Evolutionary conservation across 2,888 invertebrate species (phyloP), one percentile per base, ranked within the genome.

Genomic region (Callinectes sapidus): DNA sequence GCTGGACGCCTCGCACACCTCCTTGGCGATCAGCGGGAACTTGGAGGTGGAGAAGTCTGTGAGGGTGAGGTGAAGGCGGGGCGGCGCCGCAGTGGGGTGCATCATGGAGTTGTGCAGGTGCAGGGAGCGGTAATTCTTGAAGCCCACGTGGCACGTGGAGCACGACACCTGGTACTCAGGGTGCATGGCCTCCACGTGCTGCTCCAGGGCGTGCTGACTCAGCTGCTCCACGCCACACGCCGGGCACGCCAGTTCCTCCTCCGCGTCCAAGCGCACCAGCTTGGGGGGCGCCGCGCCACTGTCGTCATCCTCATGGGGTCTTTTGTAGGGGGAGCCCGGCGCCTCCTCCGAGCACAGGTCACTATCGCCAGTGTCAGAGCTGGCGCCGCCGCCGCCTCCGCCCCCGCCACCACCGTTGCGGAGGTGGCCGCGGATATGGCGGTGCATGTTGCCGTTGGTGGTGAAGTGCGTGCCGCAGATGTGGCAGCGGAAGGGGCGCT

Each of bases 361-460:
- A 81, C 93, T 94, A 23, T 94, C 93, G 55, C 87, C 92, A 5
- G 92, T 93, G 87, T 92, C 94, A 0, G 94, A 93, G 10, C 94
- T 92, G 2, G 87, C 92, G n/a, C 91, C 92, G 28, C 71, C 71
- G 8, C 92, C 91, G 77, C 91, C 92, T 94, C 95, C 90, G 94
- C 95, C 95, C 95, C 95, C 91, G 94, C 95, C 95, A 95, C 95
- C 93, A 95, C 96, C 94, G 96, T 96, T 54, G 94, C 95, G 94
- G 94, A 96, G 96, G 95, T 97, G 97, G 2, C 97, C 97, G 93
- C 97, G 96, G 96, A 97, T 97, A 95, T 98, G 98, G 77, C 98
- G 96, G 95, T 98, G 98, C 98, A 98, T 98, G 96, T 98, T 98
- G 48, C 98, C 98, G 95, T 98, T 98, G 23, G 98, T 98, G 66